Percentiles rank a stretch among this genome's conserved stretches.
phyloP scores from a whole-genome alignment of 2,797 vertebrate species.

The Chrosomus eos region DNA sequence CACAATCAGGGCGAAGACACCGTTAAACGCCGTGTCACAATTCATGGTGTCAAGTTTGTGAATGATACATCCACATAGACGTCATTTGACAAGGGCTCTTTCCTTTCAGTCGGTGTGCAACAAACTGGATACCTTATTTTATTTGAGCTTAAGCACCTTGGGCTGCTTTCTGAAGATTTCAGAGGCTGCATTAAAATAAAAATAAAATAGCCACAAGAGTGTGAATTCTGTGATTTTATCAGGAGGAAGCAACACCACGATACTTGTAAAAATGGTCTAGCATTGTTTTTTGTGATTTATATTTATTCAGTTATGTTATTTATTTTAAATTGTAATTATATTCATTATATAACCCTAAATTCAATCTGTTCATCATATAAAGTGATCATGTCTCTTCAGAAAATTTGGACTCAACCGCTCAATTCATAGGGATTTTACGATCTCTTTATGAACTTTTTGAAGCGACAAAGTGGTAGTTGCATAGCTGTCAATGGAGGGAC shows the following conservation, averaged over 20 bases:
- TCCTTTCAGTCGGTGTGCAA: neutral
- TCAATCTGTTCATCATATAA: neutral
- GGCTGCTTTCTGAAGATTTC: neutral
- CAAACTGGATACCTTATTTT: neutral
- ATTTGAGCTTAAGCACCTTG: neutral
- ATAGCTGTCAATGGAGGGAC: neutral
- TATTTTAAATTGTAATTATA: neutral
- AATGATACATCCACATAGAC: slow-evolving; percentile 30
- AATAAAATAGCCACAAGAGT: neutral
- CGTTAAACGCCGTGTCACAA: slow-evolving; percentile 36
- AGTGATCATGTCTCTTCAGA: too few relatives aligned
- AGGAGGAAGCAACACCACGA: neutral
- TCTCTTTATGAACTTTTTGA: too few relatives aligned
- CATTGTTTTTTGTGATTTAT: neutral
- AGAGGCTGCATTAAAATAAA: neutral
- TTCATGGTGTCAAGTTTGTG: slow-evolving; percentile 40
- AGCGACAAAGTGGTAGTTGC: neutral
- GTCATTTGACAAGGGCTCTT: slow-evolving; percentile 37
- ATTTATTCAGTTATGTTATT: neutral
- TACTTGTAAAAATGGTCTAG: neutral
- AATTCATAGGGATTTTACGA: too few relatives aligned
- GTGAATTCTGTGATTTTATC: neutral
- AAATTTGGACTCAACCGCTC: too few relatives aligned
- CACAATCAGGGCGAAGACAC: slow-evolving; percentile 59
- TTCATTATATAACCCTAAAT: neutral